A percentile compares a stretch with the other conserved stretches of the same genome.
These are phyloP conservation scores for Pangasianodon gigas DNA, from an alignment of 2,113 vertebrate genomes.

Conservation along the genomic window DNA sequence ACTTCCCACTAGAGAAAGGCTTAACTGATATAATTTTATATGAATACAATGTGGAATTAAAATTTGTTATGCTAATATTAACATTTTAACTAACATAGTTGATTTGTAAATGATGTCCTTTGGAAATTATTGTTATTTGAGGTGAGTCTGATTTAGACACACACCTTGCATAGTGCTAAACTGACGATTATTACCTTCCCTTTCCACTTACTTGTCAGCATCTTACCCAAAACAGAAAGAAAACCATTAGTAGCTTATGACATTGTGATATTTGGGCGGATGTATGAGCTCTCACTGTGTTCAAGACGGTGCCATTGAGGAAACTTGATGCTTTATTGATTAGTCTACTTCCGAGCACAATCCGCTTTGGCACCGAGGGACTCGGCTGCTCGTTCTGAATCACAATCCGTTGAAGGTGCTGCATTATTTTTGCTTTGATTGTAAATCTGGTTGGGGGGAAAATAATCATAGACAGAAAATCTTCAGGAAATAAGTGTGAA, in stretches of 20 bases:
- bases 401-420: background rate
- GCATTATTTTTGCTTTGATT: background rate
- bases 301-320: background rate
- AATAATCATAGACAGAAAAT: background rate
- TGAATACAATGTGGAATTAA: background rate
- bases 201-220: background rate
- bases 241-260: background rate
- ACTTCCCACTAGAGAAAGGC: constrained; percentile 31
- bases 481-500: background rate
- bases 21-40: background rate
- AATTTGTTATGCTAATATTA: background rate
- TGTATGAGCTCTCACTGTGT: background rate
- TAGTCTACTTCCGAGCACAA: background rate
- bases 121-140: background rate
- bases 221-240: background rate
- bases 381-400: constrained; percentile 11
- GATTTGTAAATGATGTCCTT: background rate
- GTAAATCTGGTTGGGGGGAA: background rate
- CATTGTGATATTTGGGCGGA: background rate
- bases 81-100: too few species aligned
- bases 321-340: constrained; percentile 34
- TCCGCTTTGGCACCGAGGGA: background rate
- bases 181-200: too few species aligned
- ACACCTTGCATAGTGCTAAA: too few species aligned
- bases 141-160: background rate